Evolutionary conservation across 64 coral and sea anemone genomes (phyloP).

Genomic region (Porites lutea): DNA sequence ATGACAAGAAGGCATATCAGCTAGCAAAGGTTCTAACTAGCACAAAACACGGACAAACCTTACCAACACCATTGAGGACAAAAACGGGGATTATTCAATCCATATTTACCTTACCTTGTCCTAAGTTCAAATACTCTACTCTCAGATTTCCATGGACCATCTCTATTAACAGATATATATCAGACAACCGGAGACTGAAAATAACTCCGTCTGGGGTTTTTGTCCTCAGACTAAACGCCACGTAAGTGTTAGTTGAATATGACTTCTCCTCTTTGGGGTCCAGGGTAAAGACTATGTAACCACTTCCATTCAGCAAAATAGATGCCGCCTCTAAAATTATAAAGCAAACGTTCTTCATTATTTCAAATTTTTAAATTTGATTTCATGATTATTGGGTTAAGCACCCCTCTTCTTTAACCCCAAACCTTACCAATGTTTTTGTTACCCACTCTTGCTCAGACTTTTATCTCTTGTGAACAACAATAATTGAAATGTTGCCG

Average conservation of each 20-base stretch:
- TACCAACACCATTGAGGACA: neutral
- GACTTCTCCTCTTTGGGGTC: neutral
- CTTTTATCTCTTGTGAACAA: no score
- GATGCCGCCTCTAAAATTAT: slow-evolving; percentile 28
- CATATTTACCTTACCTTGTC: slow-evolving; percentile 34
- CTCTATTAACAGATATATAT: slow-evolving; percentile 46
- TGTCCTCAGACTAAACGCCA: slow-evolving; percentile 50
- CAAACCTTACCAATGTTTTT: no score
- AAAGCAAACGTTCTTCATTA: neutral
- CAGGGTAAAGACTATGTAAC: slow-evolving; percentile 47
- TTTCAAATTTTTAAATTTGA: no score
- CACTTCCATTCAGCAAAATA: slow-evolving; percentile 63
- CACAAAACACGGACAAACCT: neutral
- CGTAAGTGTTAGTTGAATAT: neutral
- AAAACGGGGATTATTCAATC: neutral
- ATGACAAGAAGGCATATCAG: no score
- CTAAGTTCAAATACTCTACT: slow-evolving; percentile 39
- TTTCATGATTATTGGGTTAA: no score
- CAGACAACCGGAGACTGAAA: slow-evolving; percentile 8
- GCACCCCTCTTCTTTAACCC: no score
- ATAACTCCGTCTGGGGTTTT: slow-evolving; percentile 14
- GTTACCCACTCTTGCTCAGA: no score
- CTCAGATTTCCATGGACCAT: slow-evolving; percentile 38
- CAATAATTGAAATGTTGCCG: no score
- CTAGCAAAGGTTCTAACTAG: no score